Evolutionary conservation across 1,140 invertebrate species (phyloP).

Genomic region (Eurytemora carolleeae): DNA sequence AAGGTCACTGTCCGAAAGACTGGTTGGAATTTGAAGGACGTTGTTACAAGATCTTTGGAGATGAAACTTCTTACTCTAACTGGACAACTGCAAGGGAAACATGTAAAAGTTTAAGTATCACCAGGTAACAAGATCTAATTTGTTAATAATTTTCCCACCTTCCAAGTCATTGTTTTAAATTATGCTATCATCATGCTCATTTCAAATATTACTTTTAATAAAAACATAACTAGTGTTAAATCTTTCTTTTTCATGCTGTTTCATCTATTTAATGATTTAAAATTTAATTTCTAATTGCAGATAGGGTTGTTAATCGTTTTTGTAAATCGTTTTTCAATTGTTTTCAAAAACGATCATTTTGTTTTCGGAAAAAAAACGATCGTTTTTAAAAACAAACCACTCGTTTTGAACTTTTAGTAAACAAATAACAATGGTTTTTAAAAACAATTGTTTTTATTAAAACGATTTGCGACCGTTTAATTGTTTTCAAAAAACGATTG

Average conservation of each 20-base stretch:
- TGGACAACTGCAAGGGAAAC: background rate
- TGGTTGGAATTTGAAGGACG: background rate
- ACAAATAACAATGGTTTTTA: too few species aligned
- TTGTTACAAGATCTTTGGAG: background rate
- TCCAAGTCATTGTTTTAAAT: too few species aligned
- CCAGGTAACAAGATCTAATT: background rate
- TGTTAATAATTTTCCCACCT: background rate
- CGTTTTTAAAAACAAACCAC: too few species aligned
- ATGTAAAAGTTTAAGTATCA: background rate
- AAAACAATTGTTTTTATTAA: too few species aligned
- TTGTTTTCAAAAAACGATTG: too few species aligned
- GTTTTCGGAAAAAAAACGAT: too few species aligned
- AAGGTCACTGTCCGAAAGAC: background rate
- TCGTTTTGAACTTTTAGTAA: too few species aligned
- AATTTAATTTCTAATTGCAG: background rate
- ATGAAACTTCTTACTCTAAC: background rate
- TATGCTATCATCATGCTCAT: background rate
- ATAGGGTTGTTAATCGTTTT: background rate
- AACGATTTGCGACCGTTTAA: too few species aligned
- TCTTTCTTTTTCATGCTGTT: background rate
- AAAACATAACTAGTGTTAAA: background rate
- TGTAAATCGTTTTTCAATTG: too few species aligned
- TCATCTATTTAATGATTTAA: background rate
- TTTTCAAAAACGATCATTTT: too few species aligned
- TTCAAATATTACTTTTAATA: too few species aligned